These are phyloP conservation scores for Tortrix viridana DNA, from an alignment of 2,888 invertebrate genomes.

Conservation along the genomic window DNA sequence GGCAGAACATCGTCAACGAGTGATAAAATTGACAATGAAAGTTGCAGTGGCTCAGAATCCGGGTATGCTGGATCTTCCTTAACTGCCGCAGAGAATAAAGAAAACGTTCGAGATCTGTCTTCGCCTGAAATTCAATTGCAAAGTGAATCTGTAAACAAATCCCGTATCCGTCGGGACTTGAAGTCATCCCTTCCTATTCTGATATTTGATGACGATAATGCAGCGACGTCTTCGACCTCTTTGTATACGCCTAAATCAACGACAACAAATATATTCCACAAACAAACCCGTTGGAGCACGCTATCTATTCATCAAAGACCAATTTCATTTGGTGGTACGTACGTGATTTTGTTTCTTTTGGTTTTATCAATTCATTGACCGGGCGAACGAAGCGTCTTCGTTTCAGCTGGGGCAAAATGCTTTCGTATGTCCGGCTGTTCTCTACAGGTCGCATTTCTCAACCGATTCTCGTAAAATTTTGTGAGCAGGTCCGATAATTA, in stretches of 20 bases:
- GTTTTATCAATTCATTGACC: background rate
- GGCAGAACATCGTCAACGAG: slow-evolving; percentile 27
- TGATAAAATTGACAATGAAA: slow-evolving; percentile 55
- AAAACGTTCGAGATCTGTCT: slow-evolving; percentile 42
- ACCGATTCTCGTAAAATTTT: too few relatives aligned
- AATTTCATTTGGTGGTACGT: slow-evolving; percentile 51
- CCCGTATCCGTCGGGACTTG: slow-evolving; percentile 43
- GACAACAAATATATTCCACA: slow-evolving; percentile 51
- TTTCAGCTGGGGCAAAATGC: too few relatives aligned
- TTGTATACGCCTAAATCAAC: slow-evolving; percentile 47
- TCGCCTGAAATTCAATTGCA: slow-evolving; percentile 27
- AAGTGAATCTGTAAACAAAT: slow-evolving; percentile 40
- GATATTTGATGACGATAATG: slow-evolving; percentile 47
- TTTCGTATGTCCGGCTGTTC: too few relatives aligned
- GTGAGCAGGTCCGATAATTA: too few relatives aligned
- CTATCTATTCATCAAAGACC: slow-evolving; percentile 56
- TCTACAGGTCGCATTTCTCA: too few relatives aligned
- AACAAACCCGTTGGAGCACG: slow-evolving; percentile 67
- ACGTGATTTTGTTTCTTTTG: slow-evolving; percentile 17
- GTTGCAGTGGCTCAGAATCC: slow-evolving; percentile 64
- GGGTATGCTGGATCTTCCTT: slow-evolving; percentile 60
- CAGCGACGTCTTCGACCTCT: slow-evolving; percentile 58
- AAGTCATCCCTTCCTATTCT: slow-evolving; percentile 58
- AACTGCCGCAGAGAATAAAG: slow-evolving; percentile 53
- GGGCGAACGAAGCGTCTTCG: too few relatives aligned